Percentiles rank a stretch among this genome's conserved stretches.
Evolutionary conservation across 2,888 invertebrate genomes (phyloP).

Genomic region (Orchesellides sinensis): DNA sequence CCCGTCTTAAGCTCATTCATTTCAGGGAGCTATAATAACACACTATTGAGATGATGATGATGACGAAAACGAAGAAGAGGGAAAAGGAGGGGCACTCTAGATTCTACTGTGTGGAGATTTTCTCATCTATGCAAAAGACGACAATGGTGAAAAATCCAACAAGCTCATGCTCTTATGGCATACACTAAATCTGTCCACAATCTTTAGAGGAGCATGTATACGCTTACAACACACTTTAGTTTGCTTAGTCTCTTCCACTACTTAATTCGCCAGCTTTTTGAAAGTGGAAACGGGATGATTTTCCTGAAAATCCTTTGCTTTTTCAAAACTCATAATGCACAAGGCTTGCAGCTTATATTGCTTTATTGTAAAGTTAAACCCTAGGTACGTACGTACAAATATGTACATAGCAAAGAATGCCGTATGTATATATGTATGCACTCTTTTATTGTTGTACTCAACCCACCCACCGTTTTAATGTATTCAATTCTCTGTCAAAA

Average conservation of each 20-base stretch:
- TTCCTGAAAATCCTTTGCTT: slow-evolving; percentile 14
- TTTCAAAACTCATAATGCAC: slow-evolving; percentile 28
- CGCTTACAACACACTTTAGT: neutral
- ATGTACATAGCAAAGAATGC: no score
- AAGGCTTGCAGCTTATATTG: neutral
- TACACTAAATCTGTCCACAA: slow-evolving; percentile 12
- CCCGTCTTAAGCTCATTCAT: slow-evolving; percentile 32
- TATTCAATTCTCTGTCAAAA: slow-evolving; percentile 75
- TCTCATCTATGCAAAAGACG: slow-evolving; percentile 5
- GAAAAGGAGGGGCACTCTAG: slow-evolving; percentile 7
- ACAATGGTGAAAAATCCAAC: slow-evolving; percentile 4
- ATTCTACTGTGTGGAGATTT: slow-evolving; percentile 26
- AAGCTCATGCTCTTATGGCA: slow-evolving; percentile 7
- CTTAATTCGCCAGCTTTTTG: neutral
- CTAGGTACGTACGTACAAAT: no score
- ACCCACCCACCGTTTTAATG: slow-evolving; percentile 68
- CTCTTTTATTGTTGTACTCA: slow-evolving; percentile 15
- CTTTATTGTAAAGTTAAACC: neutral
- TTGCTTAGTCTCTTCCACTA: neutral
- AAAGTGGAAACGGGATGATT: slow-evolving; percentile 10
- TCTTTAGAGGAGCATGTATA: neutral
- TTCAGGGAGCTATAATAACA: neutral
- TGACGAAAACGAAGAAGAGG: slow-evolving; percentile 10
- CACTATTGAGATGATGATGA: neutral
- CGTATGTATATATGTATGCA: neutral